Evolutionary conservation across 92 coral and sea anemone genomes (phyloP), one percentile per base, ranked within the genome.

Genomic region (Paragorgia papillata): DNA sequence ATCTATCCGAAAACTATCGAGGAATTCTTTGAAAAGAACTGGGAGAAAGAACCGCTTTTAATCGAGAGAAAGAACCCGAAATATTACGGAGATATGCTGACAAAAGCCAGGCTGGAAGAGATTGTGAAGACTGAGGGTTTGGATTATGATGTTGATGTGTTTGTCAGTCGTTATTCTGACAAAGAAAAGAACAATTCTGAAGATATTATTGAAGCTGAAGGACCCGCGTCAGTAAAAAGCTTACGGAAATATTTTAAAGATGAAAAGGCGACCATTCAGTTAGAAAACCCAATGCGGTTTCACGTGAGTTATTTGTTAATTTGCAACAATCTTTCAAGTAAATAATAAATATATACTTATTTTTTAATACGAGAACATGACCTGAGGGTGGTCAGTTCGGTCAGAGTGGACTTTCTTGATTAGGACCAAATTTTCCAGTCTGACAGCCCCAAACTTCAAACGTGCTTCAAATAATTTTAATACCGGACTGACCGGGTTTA

Each of bases 1-100:
- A 75, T 94, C 61, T 83, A 92, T 66, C 91, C 90, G 26, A 83
- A 66, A 13, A 82, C 83, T 4, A 21, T 80, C 18, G 83, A 89
- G 53, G 88, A 78, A 0, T 94, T 94, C 83, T 88, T 94, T 75
- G 68, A 58, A 14, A 77, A 91, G 25, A 71, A 83, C 62, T 94
- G 98, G 98, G 98, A 94, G 58, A 94, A 91, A 82, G 82, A 94
- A 55, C 97, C 97, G 7, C 86, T 86, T 14, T 74, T 82, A 53
- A 78, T 94, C 21, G 57, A 85, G 48, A 85, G 98, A 63, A 83
- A 83, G 53, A 89, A 91, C 78, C 48, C 62, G 25, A 82, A 85
- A 24, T 94, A 78, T 58, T 94, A 88, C 58, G 97, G 94, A 5
- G 73, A 80, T 1, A 41, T 91, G 63, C 89, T 85, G 56, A 46